phyloP scores from a whole-genome alignment of 2,888 invertebrate species.

The Drosophila limbata region DNA sequence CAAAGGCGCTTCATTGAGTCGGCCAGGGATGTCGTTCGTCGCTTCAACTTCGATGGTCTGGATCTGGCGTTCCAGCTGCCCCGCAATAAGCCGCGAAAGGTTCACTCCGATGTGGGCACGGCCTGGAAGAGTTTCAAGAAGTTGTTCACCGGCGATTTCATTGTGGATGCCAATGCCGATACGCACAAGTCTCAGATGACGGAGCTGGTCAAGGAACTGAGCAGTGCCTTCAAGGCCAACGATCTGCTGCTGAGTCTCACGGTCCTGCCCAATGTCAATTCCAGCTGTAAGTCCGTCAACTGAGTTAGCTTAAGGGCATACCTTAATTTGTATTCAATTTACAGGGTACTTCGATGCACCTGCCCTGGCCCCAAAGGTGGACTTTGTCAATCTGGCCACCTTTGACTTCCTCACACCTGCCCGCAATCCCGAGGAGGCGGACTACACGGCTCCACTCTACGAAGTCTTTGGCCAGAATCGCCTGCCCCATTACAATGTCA shows the following conservation, averaged over 20 bases:
- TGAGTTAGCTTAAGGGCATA: not conserved
- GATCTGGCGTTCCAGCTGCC: slow-evolving; percentile 95
- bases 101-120: slow-evolving; percentile 87
- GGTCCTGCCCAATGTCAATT: slow-evolving; percentile 92
- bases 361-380: slow-evolving; percentile 90
- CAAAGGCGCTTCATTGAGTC: slow-evolving; percentile 90
- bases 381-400: slow-evolving; percentile 91
- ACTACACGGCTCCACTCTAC: slow-evolving; percentile 91
- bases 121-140: slow-evolving; percentile 92
- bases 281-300: slow-evolving; percentile 87
- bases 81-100: slow-evolving; percentile 91
- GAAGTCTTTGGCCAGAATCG: slow-evolving; percentile 89
- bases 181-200: slow-evolving; percentile 93
- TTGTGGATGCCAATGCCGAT: slow-evolving; percentile 90
- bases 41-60: slow-evolving; percentile 94
- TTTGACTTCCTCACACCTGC: slow-evolving; percentile 92
- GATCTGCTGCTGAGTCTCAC: slow-evolving; percentile 89
- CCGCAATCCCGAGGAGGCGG: slow-evolving; percentile 92
- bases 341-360: slow-evolving; percentile 93
- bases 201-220: slow-evolving; percentile 90
- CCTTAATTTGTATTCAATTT: not conserved
- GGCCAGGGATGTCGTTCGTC: slow-evolving; percentile 89
- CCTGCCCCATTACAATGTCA: slow-evolving; percentile 88
- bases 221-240: slow-evolving; percentile 89
- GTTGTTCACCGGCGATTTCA: slow-evolving; percentile 89